These are phyloP conservation scores for Sciurus niger DNA, from an alignment of 2,113 vertebrate genomes.

Conservation along the genomic window DNA sequence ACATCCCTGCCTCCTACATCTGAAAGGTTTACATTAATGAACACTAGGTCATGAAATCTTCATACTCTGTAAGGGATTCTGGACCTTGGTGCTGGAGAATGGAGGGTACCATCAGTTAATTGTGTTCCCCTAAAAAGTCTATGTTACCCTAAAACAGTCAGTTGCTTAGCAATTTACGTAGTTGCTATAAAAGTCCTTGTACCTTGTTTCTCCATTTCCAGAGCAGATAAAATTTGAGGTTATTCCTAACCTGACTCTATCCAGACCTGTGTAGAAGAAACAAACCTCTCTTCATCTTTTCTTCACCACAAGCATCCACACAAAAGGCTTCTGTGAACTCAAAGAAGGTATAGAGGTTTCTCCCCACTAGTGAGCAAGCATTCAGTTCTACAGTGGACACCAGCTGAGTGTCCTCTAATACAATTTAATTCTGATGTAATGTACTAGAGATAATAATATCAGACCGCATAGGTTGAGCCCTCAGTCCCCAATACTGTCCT, in stretches of 20 bases:
- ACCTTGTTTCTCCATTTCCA: conserved; percentile 28
- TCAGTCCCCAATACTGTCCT: neutral
- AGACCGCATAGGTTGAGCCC: neutral
- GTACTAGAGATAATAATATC: neutral
- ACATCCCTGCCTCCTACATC: neutral
- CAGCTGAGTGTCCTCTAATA: neutral
- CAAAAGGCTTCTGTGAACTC: neutral
- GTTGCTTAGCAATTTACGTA: neutral
- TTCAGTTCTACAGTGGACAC: neutral
- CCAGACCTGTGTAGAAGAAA: neutral
- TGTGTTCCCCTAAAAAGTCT: neutral
- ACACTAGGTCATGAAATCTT: neutral
- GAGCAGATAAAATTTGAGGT: neutral
- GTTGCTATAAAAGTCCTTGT: neutral
- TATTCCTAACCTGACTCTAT: neutral
- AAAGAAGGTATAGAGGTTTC: neutral
- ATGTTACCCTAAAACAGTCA: neutral
- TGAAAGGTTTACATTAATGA: neutral
- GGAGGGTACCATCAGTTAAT: neutral
- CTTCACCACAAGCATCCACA: neutral
- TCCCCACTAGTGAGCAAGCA: neutral
- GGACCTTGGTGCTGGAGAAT: neutral
- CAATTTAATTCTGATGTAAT: neutral
- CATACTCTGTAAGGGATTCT: neutral
- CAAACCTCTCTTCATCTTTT: neutral